Evolutionary conservation across 2,888 invertebrate genomes (phyloP), one percentile per base, ranked within the genome.

Genomic region (Ennomos quercinarius): DNA sequence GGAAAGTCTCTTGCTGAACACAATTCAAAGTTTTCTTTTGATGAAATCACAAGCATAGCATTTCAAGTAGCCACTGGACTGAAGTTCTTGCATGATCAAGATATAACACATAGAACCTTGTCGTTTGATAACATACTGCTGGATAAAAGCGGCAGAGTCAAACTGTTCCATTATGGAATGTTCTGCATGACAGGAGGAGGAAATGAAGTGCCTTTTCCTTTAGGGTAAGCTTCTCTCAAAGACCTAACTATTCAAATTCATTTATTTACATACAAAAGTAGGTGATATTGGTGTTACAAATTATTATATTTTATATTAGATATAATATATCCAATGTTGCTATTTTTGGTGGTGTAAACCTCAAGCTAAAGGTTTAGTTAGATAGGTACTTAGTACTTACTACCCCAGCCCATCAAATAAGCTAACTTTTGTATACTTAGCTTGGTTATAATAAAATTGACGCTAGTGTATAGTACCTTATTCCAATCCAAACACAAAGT

Each of bases 91-190:
- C 96, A 98, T 79, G 76, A 91, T 8, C 93, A 95, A 66, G 94
- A 95, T 55, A 94, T 99, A 54, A 95, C 96, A 2, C 96, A 97
- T 78, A 95, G 97, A 67, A 97, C 96, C 80, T 87, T 99, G 59
- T 95, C 96, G 59, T 95, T 96, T 50, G 96, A 97, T 72, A 98
- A 97, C 84, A 95, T 99, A 71, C 89, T 98, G 10, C 79, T 98
- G 39, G 96, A 97, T 77, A 91, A 91, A 44, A 90, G 94, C 76
- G 95, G 95, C 41, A 93, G 95, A 78, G 95, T 97, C 0, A 98
- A 98, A 80, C 84, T 99, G 38, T 97, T 97, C 73, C 98, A 98
- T 86, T 99, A 97, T 93, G 99, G 99, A n/a, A 88, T 99, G 70
- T 98, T 96, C 85, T 95, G 96, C 73, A 98, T 99, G 96, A 98